Evolutionary conservation across 2,113 vertebrate genomes (phyloP).

Genomic region (Motacilla alba): DNA sequence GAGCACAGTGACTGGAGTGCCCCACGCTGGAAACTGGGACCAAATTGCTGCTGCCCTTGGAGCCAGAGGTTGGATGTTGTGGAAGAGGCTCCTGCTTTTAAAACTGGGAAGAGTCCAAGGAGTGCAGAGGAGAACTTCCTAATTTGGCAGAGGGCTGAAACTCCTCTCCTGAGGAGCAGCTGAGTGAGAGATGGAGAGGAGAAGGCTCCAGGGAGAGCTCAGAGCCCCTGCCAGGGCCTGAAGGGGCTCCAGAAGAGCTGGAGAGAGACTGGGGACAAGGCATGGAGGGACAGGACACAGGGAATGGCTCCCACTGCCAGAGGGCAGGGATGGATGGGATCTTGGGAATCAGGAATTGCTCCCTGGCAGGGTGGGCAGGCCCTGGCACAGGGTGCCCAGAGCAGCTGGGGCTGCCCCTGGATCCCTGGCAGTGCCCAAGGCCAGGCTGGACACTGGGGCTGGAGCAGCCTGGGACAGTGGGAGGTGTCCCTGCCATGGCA

Average conservation of each 20-base stretch:
- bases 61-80: rapidly evolving
- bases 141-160: not conserved
- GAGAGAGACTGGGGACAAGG: not conserved
- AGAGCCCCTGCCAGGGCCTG: not conserved
- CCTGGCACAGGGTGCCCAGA: not conserved
- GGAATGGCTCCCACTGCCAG: not conserved
- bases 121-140: not conserved
- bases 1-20: rapidly evolving
- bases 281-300: not conserved
- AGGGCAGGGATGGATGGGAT: not conserved
- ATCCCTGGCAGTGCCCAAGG: not conserved
- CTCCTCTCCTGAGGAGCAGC: not conserved
- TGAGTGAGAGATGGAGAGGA: not conserved
- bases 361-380: not conserved
- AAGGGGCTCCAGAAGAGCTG: not conserved
- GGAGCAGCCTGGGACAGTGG: not conserved
- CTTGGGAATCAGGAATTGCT: not conserved
- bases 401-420: not conserved
- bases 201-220: not conserved
- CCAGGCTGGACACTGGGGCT: not conserved
- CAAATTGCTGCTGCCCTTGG: no score
- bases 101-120: rapidly evolving
- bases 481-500: not conserved
- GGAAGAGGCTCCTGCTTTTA: not conserved
- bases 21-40: not conserved